Evolutionary conservation across 2,113 vertebrate genomes (phyloP).

Genomic region (Cyanistes caeruleus): DNA sequence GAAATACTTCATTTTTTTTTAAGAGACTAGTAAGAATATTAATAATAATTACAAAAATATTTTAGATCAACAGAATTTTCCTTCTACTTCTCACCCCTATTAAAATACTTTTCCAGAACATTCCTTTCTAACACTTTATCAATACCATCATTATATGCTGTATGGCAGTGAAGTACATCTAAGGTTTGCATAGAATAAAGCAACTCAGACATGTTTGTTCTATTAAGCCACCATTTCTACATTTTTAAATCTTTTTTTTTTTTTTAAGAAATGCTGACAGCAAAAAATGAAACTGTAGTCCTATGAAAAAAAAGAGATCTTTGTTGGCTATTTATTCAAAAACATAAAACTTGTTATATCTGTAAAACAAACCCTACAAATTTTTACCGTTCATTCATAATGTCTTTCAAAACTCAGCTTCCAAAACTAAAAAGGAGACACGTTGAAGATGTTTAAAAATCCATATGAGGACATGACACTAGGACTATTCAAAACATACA

Average conservation of each 20-base stretch:
- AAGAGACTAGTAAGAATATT: not conserved
- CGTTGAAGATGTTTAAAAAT: not conserved
- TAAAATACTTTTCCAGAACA: slow-evolving; percentile 12
- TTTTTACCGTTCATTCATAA: not conserved
- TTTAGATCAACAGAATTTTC: not conserved
- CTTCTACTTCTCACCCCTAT: not conserved
- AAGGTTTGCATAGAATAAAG: not conserved
- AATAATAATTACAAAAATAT: not conserved
- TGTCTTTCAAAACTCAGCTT: not conserved
- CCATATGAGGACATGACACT: not conserved
- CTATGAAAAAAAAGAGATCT: not conserved
- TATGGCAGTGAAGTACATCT: not conserved
- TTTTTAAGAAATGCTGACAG: not conserved
- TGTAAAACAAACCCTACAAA: not conserved
- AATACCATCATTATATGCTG: not conserved
- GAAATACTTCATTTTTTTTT: not conserved
- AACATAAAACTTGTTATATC: not conserved
- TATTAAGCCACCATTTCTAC: not conserved
- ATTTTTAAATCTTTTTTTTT: not conserved
- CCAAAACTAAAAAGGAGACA: not conserved
- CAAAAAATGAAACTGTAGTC: not conserved
- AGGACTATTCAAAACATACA: not conserved
- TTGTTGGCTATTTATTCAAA: not conserved
- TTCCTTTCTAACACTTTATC: slow-evolving; percentile 17
- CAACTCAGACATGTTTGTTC: not conserved